phyloP scores from a whole-genome alignment of 2,113 vertebrate genomes.

The Centrocercus urophasianus region DNA sequence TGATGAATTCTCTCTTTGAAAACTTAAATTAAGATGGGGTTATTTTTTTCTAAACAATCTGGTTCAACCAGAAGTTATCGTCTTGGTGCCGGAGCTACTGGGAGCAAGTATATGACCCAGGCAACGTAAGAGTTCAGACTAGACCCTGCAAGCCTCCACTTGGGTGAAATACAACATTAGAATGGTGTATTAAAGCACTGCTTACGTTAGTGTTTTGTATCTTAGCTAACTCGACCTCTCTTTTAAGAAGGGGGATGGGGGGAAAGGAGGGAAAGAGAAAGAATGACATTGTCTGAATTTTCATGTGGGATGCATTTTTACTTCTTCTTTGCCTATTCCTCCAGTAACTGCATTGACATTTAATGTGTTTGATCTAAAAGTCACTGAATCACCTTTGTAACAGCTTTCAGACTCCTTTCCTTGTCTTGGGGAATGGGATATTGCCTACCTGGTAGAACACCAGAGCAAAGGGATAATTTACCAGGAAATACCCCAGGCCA shows the following conservation, averaged over 20 bases:
- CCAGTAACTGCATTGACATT: not conserved
- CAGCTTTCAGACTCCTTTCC: not conserved
- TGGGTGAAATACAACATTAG: not conserved
- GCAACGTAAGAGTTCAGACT: not conserved
- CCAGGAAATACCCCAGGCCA: constrained; percentile 37
- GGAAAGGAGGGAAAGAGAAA: not conserved
- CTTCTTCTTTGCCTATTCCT: not conserved
- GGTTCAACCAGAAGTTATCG: constrained; percentile 65
- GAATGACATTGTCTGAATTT: not conserved
- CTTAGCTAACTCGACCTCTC: not conserved
- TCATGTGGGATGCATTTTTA: not conserved
- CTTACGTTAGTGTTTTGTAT: not conserved
- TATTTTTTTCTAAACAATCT: constrained; percentile 44
- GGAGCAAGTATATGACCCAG: not conserved
- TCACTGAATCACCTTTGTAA: not conserved
- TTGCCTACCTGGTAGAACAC: not conserved
- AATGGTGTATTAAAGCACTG: not conserved
- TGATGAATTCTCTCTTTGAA: constrained; percentile 59
- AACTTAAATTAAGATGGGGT: constrained; percentile 49
- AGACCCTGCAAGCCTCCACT: constrained; percentile 24
- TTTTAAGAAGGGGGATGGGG: not conserved
- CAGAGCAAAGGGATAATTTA: not conserved
- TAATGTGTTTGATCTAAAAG: not conserved
- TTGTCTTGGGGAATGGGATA: not conserved
- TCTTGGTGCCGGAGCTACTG: constrained; percentile 33